Base-by-base conservation (phyloP, 2,797 vertebrate species). In the Melanotaenia maccullochi region DNA sequence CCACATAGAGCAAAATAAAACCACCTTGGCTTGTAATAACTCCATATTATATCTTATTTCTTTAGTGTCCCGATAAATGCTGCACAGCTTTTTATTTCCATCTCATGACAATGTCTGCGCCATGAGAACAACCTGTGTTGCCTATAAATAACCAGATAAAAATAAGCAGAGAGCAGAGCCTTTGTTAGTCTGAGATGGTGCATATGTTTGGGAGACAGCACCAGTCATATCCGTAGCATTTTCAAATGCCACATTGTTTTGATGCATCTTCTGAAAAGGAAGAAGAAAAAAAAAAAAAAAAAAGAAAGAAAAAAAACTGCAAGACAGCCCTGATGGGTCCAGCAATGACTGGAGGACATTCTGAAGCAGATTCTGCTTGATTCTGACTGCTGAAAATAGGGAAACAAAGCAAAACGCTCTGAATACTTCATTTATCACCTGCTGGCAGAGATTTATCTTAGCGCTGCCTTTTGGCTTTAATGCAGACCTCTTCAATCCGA, bases 161-260 rank as follows among this genome's bases (percentile, higher is more conserved):
- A 79, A 87, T 72, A 79, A 83, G 59, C 33, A 75, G 70, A 74
- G 55, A 68, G 64, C 51, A 20, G 65, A 5, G 44, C 60, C 79
- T 86, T 83, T 84, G 79, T 82, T 83, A 69, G 60, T 72, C 68
- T 71, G 47, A 79, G 66, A 55, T 65, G 24, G 56, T 57, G 76
- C 58, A 60, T 71, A 61, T 72, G 68, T 84, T 84, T 51, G 32
- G 13, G 8, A 87, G 78, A 82, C 79, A 79, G 79, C 79, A 33
- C 2, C 76, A 82, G 79, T 88, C 85, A 86, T 83, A 83, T 73
- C 11, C n/a, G 57, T 69, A 85, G 65, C 74, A 84, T 89, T 87
- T 78, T 70, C 51, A 92, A 90, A 91, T 86, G 87, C 79, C 91
- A 87, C 76, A 68, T 76, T 76, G 66, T 82, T 87, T 78, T 88